Evolutionary conservation across 2,888 invertebrate genomes (phyloP).

Genomic region (Diaphora mendica): DNA sequence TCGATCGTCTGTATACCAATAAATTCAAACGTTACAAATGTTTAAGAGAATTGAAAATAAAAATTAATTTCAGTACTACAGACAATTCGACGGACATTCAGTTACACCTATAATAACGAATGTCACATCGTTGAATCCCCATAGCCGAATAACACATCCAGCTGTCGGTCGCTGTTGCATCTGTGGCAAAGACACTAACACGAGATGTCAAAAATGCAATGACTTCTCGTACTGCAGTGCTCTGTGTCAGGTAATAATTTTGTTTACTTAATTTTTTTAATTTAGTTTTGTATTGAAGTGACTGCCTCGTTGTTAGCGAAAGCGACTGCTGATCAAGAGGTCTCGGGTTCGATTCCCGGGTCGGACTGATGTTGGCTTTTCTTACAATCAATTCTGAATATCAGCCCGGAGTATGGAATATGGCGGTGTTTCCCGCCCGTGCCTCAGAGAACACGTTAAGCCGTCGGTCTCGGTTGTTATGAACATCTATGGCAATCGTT

Average conservation of each 20-base stretch:
- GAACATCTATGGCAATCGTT: no score
- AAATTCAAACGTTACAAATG: not conserved
- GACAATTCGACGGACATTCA: slow-evolving; percentile 10
- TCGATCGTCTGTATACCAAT: no score
- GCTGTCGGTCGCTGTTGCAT: slow-evolving; percentile 50
- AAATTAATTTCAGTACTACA: slow-evolving; percentile 35
- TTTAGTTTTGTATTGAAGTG: not conserved
- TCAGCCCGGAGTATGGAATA: no score
- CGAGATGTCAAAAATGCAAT: slow-evolving; percentile 53
- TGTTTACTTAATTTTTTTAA: not conserved
- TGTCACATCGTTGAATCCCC: slow-evolving; percentile 48
- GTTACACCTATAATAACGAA: slow-evolving; percentile 52
- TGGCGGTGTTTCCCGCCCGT: no score
- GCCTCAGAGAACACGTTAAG: no score
- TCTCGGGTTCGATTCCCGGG: no score
- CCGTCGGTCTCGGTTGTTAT: no score
- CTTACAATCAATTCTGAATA: no score
- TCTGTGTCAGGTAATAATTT: slow-evolving; percentile 62
- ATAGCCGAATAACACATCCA: slow-evolving; percentile 39
- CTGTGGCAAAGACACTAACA: slow-evolving; percentile 51
- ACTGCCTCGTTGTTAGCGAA: no score
- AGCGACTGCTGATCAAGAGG: no score
- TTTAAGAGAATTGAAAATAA: not conserved
- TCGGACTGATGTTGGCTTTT: no score
- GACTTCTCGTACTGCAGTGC: slow-evolving; percentile 59